Base-by-base conservation (phyloP, 2,888 invertebrate species). In the Sericinus montela region DNA sequence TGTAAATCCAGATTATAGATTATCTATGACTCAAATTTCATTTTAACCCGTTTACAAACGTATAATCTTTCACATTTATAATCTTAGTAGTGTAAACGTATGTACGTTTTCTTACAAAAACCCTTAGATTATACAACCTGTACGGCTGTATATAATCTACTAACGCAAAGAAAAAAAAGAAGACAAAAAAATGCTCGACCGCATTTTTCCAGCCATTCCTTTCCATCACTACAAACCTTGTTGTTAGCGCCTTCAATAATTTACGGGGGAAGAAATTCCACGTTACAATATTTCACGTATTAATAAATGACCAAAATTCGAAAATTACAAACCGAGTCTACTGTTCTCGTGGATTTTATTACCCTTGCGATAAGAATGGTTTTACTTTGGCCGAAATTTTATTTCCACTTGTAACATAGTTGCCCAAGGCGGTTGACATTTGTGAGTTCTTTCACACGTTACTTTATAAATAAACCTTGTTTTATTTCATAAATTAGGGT, bases 231-330 rank as follows among this genome's bases (percentile, higher is more conserved):
- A 47, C 58, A 62, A 62, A 56, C 55, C 59, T 55, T 57, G 43
- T 42, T 47, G 52, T 8, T 32, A 32, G 57, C 69, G 67, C 67
- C 59, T 54, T 45, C 64, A 56, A 53, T 71, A 67, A 72, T 75
- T 71, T 75, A 74, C 70, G 69, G 63, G 68, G 63, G 68, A 69
- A 67, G 68, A 74, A 69, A 74, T 71, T 65, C 68, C 68, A 63
- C 66, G 56, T 59, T 65, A 63, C 71, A 67, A 73, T 73, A 76
- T 72, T 60, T 52, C 60, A 59, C 58, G 59, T 56, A n/a, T 49
- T 46, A 52, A 48, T 29, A 45, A 42, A 41, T 45, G 42, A 35
- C 43, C 45, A 37, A 19, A 28, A 11, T 25, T 32, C 4, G 30
- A 42, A 36, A 19, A 32, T 3, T 29, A 32, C 29, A 37, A 42